Conservation (phyloP, 1,140 invertebrate genomes). For the Danaus plexippus region DNA sequence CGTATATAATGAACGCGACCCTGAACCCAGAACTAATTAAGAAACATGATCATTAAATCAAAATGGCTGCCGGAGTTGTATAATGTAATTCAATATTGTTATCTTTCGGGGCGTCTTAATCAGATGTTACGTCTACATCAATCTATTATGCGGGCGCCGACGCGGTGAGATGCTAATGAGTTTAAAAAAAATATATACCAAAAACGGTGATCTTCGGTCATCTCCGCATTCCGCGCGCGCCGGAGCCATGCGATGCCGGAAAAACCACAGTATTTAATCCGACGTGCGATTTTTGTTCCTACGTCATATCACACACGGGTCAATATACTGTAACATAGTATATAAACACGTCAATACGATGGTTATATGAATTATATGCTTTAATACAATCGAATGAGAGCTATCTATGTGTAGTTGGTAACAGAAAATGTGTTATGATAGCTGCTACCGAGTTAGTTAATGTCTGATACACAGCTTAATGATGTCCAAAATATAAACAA, state of each 20-base stretch:
- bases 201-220: constrained; percentile 34
- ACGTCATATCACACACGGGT: constrained; percentile 9
- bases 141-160: constrained; percentile 30
- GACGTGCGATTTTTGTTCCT: constrained; percentile 15
- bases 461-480: constrained; percentile 37
- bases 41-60: constrained; percentile 3
- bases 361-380: too few relatives aligned
- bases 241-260: constrained; percentile 32
- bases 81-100: constrained; percentile 8
- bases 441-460: constrained; percentile 36
- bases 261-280: constrained; percentile 30
- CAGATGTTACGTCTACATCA: constrained; percentile 16
- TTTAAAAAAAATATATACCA: constrained; percentile 37
- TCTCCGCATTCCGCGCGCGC: constrained; percentile 58
- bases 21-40: constrained; percentile 6
- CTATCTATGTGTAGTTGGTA: not conserved
- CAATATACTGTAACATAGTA: constrained; percentile 2
- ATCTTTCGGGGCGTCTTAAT: constrained; percentile 13
- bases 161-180: constrained; percentile 48
- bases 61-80: constrained; percentile 10
- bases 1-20: constrained; percentile 3
- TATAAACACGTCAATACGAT: too few relatives aligned
- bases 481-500: constrained; percentile 35
- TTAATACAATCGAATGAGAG: too few relatives aligned
- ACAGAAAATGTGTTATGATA: constrained; percentile 23